Evolutionary conservation across 2,888 invertebrate genomes (phyloP), one percentile per base, ranked within the genome.

Genomic region (Erebia palarica): DNA sequence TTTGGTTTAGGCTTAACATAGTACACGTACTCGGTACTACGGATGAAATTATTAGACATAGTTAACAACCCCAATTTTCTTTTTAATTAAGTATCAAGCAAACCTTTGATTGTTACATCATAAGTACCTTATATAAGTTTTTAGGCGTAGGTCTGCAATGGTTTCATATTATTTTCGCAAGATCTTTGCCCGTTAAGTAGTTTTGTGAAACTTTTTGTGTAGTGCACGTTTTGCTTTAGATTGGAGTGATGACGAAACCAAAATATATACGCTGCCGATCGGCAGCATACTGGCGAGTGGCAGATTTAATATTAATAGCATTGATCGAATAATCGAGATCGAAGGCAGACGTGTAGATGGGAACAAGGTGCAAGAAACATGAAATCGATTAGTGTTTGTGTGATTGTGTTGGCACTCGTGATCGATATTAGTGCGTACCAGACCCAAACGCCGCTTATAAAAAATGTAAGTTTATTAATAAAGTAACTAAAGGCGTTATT

Each of bases 381-480:
- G 67, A 67, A 27, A 67, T 51, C 49, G n/a, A 59, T 67, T 4
- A 1, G n/a, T 47, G 47, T 16, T 3, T 21, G 16, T 57, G 58
- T 49, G 11, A 21, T 59, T 14, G 49, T 67, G 36, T 51, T 27
- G 3, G 57, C 14, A 14, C 18, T 82, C 27, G 47, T 79, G 27
- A 75, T 75, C 8, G 70, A 73, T 27, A 75, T 81, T 69, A 77
- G 75, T 18, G 84, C 82, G 1, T 85, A 79, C 68, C 82, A 82
- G 72, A 71, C 84, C 2, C 77, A 81, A 9, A 80, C 86, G 14
- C 91, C 91, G 49, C 80, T 92, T 10, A 91, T 92, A 76, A 91
- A 87, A 80, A 90, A 86, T 75, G 91, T 91, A 82, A 89, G 90
- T 89, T 21, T 68, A n/a, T 11, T 44, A 60, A 21, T 65, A n/a